A percentile compares a stretch with the other conserved stretches of the same genome.
These are phyloP conservation scores for Herpailurus yagouaroundi DNA, from an alignment of 2,113 vertebrate species.

Conservation along the genomic window DNA sequence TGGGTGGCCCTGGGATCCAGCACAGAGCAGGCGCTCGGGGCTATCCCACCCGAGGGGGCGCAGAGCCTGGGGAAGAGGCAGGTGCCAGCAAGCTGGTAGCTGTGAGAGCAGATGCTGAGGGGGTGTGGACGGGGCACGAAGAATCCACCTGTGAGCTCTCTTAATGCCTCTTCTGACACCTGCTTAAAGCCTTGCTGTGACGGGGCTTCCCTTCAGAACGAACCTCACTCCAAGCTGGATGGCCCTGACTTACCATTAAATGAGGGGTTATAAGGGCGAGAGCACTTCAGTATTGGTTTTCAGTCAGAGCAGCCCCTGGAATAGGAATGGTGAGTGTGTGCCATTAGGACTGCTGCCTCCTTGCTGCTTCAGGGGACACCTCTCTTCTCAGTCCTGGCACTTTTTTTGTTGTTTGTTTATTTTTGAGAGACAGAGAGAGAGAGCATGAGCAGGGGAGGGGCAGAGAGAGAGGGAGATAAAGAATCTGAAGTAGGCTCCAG, in stretches of 20 bases:
- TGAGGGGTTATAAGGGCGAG: neutral
- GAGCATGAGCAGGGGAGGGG: no score
- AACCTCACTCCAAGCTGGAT: neutral
- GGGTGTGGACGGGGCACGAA: rapidly evolving
- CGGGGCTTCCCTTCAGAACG: neutral
- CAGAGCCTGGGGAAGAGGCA: neutral
- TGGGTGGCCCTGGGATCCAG: neutral
- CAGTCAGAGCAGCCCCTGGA: neutral
- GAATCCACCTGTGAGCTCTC: neutral
- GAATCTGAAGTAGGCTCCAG: no score
- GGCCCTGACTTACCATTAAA: neutral
- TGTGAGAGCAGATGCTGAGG: neutral
- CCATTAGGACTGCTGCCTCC: neutral
- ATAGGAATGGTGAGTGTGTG: neutral
- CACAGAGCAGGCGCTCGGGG: neutral
- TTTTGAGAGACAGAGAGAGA: no score
- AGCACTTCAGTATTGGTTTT: neutral
- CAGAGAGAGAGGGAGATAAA: no score
- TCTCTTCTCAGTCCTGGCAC: neutral
- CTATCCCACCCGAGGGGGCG: neutral
- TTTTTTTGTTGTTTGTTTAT: no score
- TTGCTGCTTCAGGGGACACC: neutral
- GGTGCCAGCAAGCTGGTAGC: neutral
- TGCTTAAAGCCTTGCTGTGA: rapidly evolving
- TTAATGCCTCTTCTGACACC: neutral